Conservation (phyloP, 2,888 invertebrate genomes). For the Beris morrisii region DNA sequence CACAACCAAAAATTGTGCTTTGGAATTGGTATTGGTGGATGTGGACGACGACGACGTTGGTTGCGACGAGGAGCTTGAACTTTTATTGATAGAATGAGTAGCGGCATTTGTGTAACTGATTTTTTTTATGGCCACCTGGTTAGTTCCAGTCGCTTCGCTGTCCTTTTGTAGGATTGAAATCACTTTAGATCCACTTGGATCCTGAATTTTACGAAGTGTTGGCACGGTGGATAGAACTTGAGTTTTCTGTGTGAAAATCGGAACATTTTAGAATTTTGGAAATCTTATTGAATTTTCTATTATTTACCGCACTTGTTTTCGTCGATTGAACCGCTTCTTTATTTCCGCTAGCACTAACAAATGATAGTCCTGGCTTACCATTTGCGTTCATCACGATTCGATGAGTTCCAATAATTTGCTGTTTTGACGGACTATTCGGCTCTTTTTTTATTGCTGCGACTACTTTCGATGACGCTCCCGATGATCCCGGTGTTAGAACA, state of each 20-base stretch:
- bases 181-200: conserved; percentile 33
- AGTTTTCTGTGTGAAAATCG: background rate
- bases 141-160: background rate
- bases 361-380: conserved; percentile 3
- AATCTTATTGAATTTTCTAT: background rate
- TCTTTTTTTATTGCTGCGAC: conserved; percentile 47
- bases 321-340: conserved; percentile 42
- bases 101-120: too few species aligned
- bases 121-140: too few species aligned
- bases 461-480: conserved; percentile 47
- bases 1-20: background rate
- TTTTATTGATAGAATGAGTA: too few species aligned
- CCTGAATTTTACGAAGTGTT: conserved; percentile 44
- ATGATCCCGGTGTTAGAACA: conserved; percentile 58
- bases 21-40: background rate
- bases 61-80: too few species aligned
- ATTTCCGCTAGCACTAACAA: conserved; percentile 36
- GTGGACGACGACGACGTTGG: too few species aligned
- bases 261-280: background rate
- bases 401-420: conserved; percentile 11
- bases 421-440: conserved; percentile 42
- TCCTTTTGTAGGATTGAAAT: conserved; percentile 2
- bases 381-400: conserved; percentile 30
- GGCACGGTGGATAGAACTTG: conserved; percentile 42
- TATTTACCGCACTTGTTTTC: conserved; percentile 42